Conservation (phyloP, 2,888 invertebrate species). For the Lasioglossum figueresi region DNA sequence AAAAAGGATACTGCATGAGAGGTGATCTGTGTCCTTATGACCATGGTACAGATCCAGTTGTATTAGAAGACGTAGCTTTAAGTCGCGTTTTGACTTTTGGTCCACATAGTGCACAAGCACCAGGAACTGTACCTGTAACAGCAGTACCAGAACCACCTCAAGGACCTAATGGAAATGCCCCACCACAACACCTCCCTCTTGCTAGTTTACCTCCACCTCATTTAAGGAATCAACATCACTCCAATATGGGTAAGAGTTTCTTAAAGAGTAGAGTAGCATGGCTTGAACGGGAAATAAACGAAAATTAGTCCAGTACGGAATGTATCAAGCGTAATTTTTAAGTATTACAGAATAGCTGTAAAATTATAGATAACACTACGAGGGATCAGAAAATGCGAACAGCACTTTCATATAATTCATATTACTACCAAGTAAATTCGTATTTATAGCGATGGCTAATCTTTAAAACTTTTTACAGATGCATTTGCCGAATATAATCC, state of each 20-base stretch:
- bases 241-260: slow-evolving; percentile 81
- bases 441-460: background rate
- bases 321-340: background rate
- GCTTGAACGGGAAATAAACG: no score
- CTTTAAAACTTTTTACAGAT: slow-evolving; percentile 66
- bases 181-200: slow-evolving; percentile 81
- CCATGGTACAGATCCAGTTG: slow-evolving; percentile 98
- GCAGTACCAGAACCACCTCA: slow-evolving; percentile 77
- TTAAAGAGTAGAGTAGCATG: no score
- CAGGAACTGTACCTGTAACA: slow-evolving; percentile 78
- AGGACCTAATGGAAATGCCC: slow-evolving; percentile 82
- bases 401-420: no score
- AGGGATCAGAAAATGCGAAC: no score
- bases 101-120: slow-evolving; percentile 83
- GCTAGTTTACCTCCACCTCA: slow-evolving; percentile 83
- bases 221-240: slow-evolving; percentile 82
- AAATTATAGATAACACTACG: no score
- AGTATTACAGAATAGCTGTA: background rate
- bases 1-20: slow-evolving; percentile 97
- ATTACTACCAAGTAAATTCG: background rate
- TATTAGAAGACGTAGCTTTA: slow-evolving; percentile 93
- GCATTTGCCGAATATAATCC: slow-evolving; percentile 90
- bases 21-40: slow-evolving; percentile 99
- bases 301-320: no score
- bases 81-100: slow-evolving; percentile 86